These are phyloP conservation scores for Ischnura elegans DNA, from an alignment of 2,888 invertebrate species.

Conservation along the genomic window DNA sequence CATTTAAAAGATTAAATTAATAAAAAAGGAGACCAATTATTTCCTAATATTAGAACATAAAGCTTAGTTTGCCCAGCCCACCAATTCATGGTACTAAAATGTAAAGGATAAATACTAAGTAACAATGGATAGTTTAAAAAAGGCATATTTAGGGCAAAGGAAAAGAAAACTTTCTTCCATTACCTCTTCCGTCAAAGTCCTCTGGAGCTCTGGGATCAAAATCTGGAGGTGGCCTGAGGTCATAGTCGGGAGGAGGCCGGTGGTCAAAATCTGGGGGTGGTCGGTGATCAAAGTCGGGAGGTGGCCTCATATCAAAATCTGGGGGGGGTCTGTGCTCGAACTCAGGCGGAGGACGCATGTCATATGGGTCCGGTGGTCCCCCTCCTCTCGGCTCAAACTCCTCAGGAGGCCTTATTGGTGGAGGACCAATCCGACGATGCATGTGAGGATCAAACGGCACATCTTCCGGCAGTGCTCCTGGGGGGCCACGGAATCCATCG, in stretches of 20 bases:
- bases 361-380: conserved; percentile 46
- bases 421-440: conserved; percentile 41
- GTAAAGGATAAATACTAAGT: too few relatives aligned
- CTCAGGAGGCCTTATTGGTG: conserved; percentile 54
- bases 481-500: conserved; percentile 54
- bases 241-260: conserved; percentile 49
- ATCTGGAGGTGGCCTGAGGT: conserved; percentile 46
- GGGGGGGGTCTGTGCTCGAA: conserved; percentile 50
- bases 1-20: too few relatives aligned
- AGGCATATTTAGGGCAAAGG: background rate
- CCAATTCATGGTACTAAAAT: too few relatives aligned
- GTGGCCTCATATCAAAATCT: conserved; percentile 51
- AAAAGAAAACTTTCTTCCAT: too few relatives aligned
- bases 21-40: too few relatives aligned
- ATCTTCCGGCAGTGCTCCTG: conserved; percentile 42
- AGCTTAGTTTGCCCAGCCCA: too few relatives aligned
- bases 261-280: conserved; percentile 56
- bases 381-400: conserved; percentile 42
- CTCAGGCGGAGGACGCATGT: conserved; percentile 49
- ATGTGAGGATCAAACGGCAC: conserved; percentile 47
- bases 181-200: conserved; percentile 61
- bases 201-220: conserved; percentile 53
- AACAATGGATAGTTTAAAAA: too few relatives aligned
- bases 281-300: conserved; percentile 50
- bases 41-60: too few relatives aligned